Base-by-base conservation (phyloP, 1,140 invertebrate species). In the Oreohelix idahoensis region DNA sequence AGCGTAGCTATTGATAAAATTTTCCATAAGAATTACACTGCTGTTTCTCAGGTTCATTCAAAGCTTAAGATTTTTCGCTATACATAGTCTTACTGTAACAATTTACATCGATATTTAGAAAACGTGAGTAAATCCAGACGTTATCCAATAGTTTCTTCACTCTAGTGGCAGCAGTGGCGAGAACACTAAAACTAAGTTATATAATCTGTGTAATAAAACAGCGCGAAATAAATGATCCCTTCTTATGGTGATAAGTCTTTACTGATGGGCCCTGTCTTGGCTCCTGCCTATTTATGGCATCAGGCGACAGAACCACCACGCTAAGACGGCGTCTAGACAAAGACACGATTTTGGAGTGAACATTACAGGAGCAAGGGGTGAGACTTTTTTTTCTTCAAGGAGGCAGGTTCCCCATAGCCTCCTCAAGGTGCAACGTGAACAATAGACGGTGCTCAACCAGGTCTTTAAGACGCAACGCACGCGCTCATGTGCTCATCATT, bases 381-480 rank as follows among this genome's bases (percentile, higher is more conserved):
- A 76, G 45, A 53, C 45, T 53, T 51, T 76, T 49, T 49, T 45
- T 29, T 75, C 35, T 75, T 53, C 42, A 35, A 10, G 29, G 5
- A 51, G 45, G 42, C 74, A 76, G 42, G 74, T 51, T 76, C 45
- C 32, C 71, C n/a, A 76, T 29, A 76, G 74, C 45, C 45, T 76
- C 15, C 45, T 76, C 74, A 76, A 76, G 74, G 74, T 76, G 74
- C 74, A 76, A 15, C n/a, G 23, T 45, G 23, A 76, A 76, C 74
- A 76, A 76, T 76, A 76, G 42, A 51, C 45, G 45, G 74, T 76
- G 74, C 74, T 39, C 73, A 75, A 36, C 69, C 69, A 71, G 39
- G 73, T 75, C 73, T 45, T 75, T 29, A 75, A 75, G 73, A 75
- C 39, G 39, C 39, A 75, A 45, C 73, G 53, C 53, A 58, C 53